A percentile compares a stretch with the other conserved stretches of the same genome.
Conservation (phyloP, 2,113 vertebrate genomes). For the Parotia lawesii region DNA sequence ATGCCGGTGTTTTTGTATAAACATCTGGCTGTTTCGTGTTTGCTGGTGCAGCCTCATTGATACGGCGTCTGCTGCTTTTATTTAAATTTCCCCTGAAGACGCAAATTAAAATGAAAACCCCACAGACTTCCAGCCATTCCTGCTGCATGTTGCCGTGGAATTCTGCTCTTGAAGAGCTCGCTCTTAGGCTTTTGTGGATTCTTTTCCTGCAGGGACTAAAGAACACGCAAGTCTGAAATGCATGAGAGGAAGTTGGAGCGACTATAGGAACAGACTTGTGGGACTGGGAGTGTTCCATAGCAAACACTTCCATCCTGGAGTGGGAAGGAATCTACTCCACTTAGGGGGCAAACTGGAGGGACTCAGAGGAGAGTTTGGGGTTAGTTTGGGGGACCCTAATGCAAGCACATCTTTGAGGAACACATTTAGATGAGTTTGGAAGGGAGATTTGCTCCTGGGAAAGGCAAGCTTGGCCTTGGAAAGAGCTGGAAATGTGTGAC, state of each 20-base stretch:
- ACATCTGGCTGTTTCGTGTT: background rate
- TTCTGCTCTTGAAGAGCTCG: background rate
- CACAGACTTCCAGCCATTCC: background rate
- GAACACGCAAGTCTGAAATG: background rate
- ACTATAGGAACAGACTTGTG: background rate
- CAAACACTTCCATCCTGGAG: background rate
- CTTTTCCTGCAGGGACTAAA: background rate
- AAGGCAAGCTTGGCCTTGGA: background rate
- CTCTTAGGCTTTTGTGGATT: background rate
- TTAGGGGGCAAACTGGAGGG: background rate
- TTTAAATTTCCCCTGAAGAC: background rate
- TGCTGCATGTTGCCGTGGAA: background rate
- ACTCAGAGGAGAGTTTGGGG: background rate
- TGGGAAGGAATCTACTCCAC: background rate
- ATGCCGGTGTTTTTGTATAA: background rate
- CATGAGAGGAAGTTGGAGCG: background rate
- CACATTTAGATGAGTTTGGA: background rate
- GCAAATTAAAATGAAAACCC: background rate
- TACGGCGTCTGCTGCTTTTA: background rate
- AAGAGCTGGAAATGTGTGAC: background rate
- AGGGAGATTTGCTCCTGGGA: background rate
- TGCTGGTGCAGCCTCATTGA: background rate
- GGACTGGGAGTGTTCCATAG: background rate
- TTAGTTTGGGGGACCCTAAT: background rate
- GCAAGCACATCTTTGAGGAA: background rate